A percentile compares a stretch with the other conserved stretches of the same genome.
Evolutionary conservation across 2,113 vertebrate genomes (phyloP).

Genomic region (Propithecus coquereli): DNA sequence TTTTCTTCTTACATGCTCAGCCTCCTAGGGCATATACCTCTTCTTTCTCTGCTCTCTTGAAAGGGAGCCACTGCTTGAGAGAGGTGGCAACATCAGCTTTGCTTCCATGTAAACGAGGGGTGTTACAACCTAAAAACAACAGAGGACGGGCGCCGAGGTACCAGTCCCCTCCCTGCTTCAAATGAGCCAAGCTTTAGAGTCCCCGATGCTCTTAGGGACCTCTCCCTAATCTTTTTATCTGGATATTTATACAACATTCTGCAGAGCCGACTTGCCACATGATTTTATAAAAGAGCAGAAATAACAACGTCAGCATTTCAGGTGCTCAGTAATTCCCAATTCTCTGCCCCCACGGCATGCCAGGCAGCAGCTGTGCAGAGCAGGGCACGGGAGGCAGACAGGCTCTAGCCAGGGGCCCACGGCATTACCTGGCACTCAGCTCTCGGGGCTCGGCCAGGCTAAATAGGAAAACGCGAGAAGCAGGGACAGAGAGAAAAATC

Average conservation of each 20-base stretch:
- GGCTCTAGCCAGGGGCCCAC: background rate
- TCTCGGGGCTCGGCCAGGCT: background rate
- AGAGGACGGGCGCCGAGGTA: background rate
- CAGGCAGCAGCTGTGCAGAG: background rate
- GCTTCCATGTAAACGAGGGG: background rate
- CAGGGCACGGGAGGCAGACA: background rate
- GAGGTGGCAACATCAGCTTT: background rate
- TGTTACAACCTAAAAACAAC: background rate
- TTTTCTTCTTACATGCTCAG: background rate
- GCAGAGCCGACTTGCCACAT: background rate
- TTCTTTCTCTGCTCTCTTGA: background rate
- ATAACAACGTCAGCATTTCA: conserved; percentile 50
- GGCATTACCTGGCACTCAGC: accelerated
- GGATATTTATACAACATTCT: conserved; percentile 48
- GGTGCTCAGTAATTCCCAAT: background rate
- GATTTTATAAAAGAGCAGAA: conserved; percentile 46
- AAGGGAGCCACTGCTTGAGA: background rate
- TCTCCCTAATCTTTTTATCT: conserved; percentile 59
- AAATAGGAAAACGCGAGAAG: background rate
- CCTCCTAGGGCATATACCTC: background rate
- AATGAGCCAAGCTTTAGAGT: background rate
- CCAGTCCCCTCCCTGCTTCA: background rate
- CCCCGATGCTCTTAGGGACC: background rate
- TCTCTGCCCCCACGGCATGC: background rate
- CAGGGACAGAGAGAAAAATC: background rate